phyloP scores from a whole-genome alignment of 1,140 invertebrate species.

The Whitmania pigra region DNA sequence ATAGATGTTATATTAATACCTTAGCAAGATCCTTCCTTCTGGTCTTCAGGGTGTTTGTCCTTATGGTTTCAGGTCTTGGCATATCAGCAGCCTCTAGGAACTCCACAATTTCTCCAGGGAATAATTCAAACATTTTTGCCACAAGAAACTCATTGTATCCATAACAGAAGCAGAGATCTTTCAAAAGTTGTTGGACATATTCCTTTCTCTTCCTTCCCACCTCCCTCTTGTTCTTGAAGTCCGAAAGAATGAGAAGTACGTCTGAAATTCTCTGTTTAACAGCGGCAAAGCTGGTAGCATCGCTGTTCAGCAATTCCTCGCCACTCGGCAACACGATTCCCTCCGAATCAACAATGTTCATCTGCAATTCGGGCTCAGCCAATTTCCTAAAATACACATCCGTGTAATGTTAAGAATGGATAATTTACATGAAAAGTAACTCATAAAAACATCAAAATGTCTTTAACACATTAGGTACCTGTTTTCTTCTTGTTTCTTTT shows the following conservation, averaged over 20 bases:
- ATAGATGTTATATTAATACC: too few relatives aligned
- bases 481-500: constrained; percentile 57
- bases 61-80: constrained; percentile 81
- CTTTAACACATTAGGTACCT: constrained; percentile 38
- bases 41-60: constrained; percentile 90
- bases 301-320: constrained; percentile 49
- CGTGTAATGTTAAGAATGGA: constrained; percentile 14
- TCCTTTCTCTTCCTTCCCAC: constrained; percentile 59
- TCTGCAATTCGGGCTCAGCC: constrained; percentile 51
- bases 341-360: constrained; percentile 42
- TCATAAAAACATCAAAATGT: neutral
- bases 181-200: constrained; percentile 63
- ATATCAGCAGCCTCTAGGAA: constrained; percentile 94
- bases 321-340: constrained; percentile 40
- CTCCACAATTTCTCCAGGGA: constrained; percentile 67
- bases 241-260: constrained; percentile 67
- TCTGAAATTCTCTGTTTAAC: constrained; percentile 82
- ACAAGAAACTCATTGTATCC: constrained; percentile 94
- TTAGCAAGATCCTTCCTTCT: constrained; percentile 81
- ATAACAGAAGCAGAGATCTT: constrained; percentile 86
- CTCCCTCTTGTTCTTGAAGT: constrained; percentile 72
- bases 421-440: neutral
- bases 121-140: constrained; percentile 82
- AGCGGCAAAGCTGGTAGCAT: constrained; percentile 59
- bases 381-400: constrained; percentile 48